Base-by-base conservation (phyloP, 2,888 invertebrate species). In the Ptilodon capucinus region DNA sequence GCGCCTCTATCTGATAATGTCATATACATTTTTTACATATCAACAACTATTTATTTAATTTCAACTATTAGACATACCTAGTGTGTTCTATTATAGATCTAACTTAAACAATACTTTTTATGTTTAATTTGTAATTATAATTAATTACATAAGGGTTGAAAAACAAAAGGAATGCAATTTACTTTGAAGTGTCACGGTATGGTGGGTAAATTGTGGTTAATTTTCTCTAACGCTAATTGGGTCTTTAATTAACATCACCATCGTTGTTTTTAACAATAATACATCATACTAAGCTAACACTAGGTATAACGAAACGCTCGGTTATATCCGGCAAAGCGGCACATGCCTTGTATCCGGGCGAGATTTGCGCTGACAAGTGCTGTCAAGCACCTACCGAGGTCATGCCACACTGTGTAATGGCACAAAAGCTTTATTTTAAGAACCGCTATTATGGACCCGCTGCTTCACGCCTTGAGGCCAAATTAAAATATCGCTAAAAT, bases 371-470 rank as follows among this genome's bases (percentile, higher is more conserved):
- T 48, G 34, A 38, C 48, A 54, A 50, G 47, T 40, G 47, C 40
- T 40, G 42, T 42, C 60, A 56, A 63, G 58, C 60, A 46, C 59
- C 59, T 58, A 57, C 64, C 49, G 46, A 52, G 48, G 53, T 55
- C 57, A 45, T 57, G 57, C 58, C 68, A 74, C 76, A 74, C 78
- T 74, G 67, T 77, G 80, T 84, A 82, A 82, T 80, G 79, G 74
- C 75, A 76, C 77, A 81, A 81, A 79, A 77, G 78, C 79, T 81
- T 83, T 80, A 81, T 81, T 82, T 81, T 79, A 83, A 84, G 81
- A 81, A 75, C 77, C 71, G 73, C 78, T 74, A 81, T 83, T 83
- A 83, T 84, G 77, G 79, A 76, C 71, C 71, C 66, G 65, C 70
- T 68, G 76, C 72, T 70, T 75, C 68, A 71, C 70, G 68, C 68